Evolutionary conservation across 2,888 invertebrate species (phyloP), one percentile per base, ranked within the genome.

Genomic region (Nezara viridula): DNA sequence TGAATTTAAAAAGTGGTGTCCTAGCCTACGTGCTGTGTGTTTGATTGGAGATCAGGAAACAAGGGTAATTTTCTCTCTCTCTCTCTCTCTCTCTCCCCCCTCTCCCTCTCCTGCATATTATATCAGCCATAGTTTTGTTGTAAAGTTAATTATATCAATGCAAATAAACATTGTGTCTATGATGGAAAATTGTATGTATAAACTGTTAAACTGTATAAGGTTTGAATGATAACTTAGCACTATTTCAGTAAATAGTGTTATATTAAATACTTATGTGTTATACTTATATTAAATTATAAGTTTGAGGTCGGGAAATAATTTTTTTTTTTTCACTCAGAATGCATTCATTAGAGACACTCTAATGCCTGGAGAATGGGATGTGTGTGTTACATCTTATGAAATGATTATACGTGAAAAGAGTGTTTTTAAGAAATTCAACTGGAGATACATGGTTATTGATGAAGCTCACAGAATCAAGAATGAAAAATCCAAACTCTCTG

Each of bases 401-500:
- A 99, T 99, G 98, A 97, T 98, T 88, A 98, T 99, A 90, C 96
- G 97, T 91, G 99, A 99, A 93, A 98, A 98, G 93, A 96, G 98
- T 1, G 98, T 98, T 1, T 98, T 99, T 92, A 99, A 99, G 93
- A 99, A 99, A 93, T 98, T 99, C 92, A 98, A 97, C 92, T 99
- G 99, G 99, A 95, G 98, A 16, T 99, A 99, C 93, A 96, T 99
- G 96, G 98, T 99, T n/a, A 99, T 99, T 91, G 99, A 99, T 92
- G 99, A 99, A 93, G 99, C 99, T 32, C 99, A 99, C 93, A 95
- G 99, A 90, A 99, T 99, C 91, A 99, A 99, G 93, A 99, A 99
- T 93, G 99, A 99, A 93, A 99, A 99, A 93, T 99, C 98, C 0
- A 99, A 99, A 93, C 94, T 99, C 0, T 99, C 99, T 0, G 99